A percentile compares a stretch with the other conserved stretches of the same genome.
These are phyloP conservation scores for Stegodyphus dumicola DNA, from an alignment of 1,140 invertebrate genomes.

Conservation along the genomic window DNA sequence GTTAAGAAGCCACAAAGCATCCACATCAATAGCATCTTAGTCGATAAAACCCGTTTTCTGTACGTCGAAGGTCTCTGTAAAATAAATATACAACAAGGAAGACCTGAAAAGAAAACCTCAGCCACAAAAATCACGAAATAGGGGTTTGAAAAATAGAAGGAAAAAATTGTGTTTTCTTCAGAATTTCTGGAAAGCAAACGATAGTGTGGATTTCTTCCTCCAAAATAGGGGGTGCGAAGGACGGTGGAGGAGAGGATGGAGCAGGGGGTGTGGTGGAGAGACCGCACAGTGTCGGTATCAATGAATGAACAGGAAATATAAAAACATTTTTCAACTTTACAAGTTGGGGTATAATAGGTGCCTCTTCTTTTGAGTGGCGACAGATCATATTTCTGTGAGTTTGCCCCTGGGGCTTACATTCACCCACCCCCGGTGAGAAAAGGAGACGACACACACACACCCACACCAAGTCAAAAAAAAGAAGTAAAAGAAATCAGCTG, in stretches of 20 bases:
- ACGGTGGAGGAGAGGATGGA: not conserved
- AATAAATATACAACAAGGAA: conserved; percentile 27
- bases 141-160: not conserved
- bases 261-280: not conserved
- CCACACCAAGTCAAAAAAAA: conserved; percentile 6
- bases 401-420: conserved; percentile 22
- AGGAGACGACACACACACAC: not conserved
- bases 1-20: not conserved
- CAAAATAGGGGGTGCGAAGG: not conserved
- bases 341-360: conserved; percentile 54
- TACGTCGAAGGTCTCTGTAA: not conserved
- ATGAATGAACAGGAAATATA: conserved; percentile 60
- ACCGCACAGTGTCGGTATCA: conserved; percentile 49
- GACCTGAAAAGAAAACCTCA: conserved; percentile 13
- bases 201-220: conserved; percentile 30
- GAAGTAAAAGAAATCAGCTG: conserved; percentile 42
- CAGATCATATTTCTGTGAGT: conserved; percentile 58
- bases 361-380: conserved; percentile 51
- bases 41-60: not conserved
- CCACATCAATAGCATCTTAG: not conserved
- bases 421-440: not conserved
- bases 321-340: conserved; percentile 61
- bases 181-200: conserved; percentile 33
- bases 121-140: not conserved
- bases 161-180: conserved; percentile 14